Conservation (phyloP, 2,888 invertebrate genomes). For the Hedychridium roseum region DNA sequence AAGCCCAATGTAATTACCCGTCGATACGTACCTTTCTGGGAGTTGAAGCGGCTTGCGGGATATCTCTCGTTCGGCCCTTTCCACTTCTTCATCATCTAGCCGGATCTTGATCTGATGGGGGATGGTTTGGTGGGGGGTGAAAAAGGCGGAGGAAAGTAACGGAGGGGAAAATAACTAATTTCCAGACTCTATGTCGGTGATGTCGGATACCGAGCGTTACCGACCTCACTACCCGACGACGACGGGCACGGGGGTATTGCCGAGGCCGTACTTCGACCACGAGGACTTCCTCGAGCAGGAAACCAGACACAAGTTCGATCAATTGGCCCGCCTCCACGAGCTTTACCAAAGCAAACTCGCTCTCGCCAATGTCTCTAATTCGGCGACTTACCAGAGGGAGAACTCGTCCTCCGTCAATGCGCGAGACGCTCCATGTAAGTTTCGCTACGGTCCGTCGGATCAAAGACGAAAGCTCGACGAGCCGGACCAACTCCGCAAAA, state of each 20-base stretch:
- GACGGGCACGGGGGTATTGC: conserved; percentile 53
- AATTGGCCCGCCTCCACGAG: conserved; percentile 82
- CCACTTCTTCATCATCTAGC: neutral
- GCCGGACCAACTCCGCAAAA: neutral
- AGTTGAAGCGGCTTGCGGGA: too few relatives aligned
- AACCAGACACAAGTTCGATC: conserved; percentile 74
- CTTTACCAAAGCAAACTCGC: conserved; percentile 81
- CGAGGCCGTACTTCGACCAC: conserved; percentile 61
- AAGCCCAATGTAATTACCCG: conserved; percentile 34
- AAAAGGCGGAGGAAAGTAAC: neutral
- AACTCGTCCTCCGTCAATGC: conserved; percentile 56
- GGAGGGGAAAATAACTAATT: conserved; percentile 4
- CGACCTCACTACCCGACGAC: conserved; percentile 56
- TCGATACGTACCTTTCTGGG: conserved; percentile 25
- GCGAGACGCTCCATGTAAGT: conserved; percentile 60
- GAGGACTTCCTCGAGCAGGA: conserved; percentile 66
- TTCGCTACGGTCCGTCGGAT: conserved; percentile 14
- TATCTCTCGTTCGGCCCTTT: neutral
- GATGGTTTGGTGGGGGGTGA: conserved; percentile 1
- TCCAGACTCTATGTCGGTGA: conserved; percentile 65
- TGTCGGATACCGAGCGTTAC: conserved; percentile 60
- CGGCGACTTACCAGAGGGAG: conserved; percentile 69
- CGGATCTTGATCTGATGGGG: neutral
- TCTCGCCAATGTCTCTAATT: conserved; percentile 75
- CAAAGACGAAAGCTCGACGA: conserved; percentile 4